Percentiles rank a stretch among this genome's conserved stretches.
Conservation (phyloP, 1,140 invertebrate genomes). For the Lepidurus couesii region DNA sequence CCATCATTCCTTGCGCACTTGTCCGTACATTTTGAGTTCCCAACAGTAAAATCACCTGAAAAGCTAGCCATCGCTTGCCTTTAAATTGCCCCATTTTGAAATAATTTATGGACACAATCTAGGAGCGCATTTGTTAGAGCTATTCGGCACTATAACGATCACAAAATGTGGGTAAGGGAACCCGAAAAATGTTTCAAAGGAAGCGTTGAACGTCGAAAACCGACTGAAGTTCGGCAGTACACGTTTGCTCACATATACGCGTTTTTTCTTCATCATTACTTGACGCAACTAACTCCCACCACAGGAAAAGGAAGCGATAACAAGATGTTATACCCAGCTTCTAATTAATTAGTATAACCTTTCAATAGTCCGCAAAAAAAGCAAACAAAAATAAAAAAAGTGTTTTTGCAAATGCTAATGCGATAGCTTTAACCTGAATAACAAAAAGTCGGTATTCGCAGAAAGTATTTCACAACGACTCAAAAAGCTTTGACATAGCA, state of each 20-base stretch:
- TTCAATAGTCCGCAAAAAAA: neutral
- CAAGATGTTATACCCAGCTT: neutral
- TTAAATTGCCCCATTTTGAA: conserved; percentile 6
- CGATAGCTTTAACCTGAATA: neutral
- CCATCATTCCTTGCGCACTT: neutral
- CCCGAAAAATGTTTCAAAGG: neutral
- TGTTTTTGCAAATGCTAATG: neutral
- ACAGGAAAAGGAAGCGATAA: conserved; percentile 18
- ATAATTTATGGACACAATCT: neutral
- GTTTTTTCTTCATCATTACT: neutral
- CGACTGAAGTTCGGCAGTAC: neutral
- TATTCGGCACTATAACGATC: neutral
- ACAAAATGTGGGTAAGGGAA: neutral
- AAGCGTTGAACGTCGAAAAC: neutral
- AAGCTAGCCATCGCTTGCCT: neutral
- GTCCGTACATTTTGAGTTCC: neutral
- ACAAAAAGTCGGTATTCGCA: neutral
- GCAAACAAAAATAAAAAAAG: neutral
- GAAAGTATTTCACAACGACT: neutral
- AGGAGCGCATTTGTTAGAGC: neutral
- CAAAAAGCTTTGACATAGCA: neutral
- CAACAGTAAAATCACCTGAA: neutral
- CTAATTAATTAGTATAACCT: conserved; percentile 4
- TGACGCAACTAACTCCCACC: neutral
- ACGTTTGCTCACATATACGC: neutral